phyloP scores from a whole-genome alignment of 1,140 invertebrate species.

The Drosophila kikkawai region DNA sequence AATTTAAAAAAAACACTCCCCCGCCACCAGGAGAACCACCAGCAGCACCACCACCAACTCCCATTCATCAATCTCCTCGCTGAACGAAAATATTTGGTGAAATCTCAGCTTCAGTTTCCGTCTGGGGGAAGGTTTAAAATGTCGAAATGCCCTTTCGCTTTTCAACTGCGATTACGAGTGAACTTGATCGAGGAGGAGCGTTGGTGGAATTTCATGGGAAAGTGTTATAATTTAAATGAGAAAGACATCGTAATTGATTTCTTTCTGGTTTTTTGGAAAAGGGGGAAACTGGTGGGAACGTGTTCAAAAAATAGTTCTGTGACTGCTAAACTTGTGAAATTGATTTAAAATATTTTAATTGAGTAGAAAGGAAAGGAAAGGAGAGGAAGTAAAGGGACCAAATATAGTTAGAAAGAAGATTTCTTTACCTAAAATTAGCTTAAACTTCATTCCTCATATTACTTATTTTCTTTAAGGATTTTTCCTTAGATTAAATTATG shows the following conservation, averaged over 20 bases:
- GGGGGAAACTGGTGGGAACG: conserved; percentile 24
- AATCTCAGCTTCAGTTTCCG: conserved; percentile 42
- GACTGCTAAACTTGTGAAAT: conserved; percentile 6
- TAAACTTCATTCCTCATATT: too few species aligned
- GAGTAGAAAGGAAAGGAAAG: conserved; percentile 2
- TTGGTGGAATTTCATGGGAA: conserved; percentile 70
- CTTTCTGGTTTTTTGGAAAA: conserved; percentile 6
- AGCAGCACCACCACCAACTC: conserved; percentile 30
- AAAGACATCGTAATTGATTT: conserved; percentile 65
- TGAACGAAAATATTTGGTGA: conserved; percentile 51
- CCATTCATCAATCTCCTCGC: conserved; percentile 74
- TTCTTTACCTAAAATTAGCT: neutral
- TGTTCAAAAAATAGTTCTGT: neutral
- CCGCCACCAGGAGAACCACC: conserved; percentile 22
- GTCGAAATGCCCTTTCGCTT: conserved; percentile 64
- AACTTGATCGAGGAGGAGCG: conserved; percentile 64
- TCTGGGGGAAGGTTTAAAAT: conserved; percentile 65
- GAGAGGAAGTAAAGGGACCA: neutral
- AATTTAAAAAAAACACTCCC: conserved; percentile 35
- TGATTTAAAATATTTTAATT: conserved; percentile 21
- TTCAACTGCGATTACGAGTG: conserved; percentile 56
- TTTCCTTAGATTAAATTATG: neutral
- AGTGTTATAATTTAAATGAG: conserved; percentile 79
- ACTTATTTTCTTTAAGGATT: fast-evolving
- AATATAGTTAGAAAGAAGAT: fast-evolving